Base-by-base conservation (phyloP, 2,113 vertebrate species). In the Calonectris borealis region DNA sequence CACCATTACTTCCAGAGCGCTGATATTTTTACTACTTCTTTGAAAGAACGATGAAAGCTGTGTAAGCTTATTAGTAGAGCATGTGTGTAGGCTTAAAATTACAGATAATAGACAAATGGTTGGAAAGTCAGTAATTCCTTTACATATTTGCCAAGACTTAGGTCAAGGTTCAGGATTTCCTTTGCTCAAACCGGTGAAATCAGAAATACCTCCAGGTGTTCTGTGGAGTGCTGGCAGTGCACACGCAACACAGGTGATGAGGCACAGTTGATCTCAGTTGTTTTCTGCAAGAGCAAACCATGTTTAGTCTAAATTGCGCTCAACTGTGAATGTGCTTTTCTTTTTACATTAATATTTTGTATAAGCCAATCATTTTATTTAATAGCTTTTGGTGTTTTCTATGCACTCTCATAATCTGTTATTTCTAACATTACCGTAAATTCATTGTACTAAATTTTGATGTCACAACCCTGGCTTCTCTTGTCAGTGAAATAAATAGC, bases 51-150 rank as follows among this genome's bases (percentile, higher is more conserved):
- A 95, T 93, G 84, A 97, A 97, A 92, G 89, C 91, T 90, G 66
- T 75, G 90, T 96, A 97, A 94, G 94, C 84, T 97, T 82, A 88
- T 96, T 95, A 96, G 61, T 82, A 86, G 84, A 93, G 79, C 95
- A 92, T 93, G 89, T 94, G 91, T 95, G 84, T 86, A 88, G 89
- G 91, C 93, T 97, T 97, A 97, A 93, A 94, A 95, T 94, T 92
- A 93, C 93, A 91, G 73, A 91, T 94, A 94, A 94, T 96, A 95
- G 84, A 89, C 86, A 91, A 94, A 76, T 83, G 55, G 61, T 79
- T 93, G 73, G 55, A 94, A 96, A 96, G 83, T 94, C 72, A 65
- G 86, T 95, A 83, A 96, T 93, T 90, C 91, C 83, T 96, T 94
- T 95, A 64, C 29, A 2, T 89, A 88, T 86, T 95, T 96, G 93